Base-by-base conservation (phyloP, 2,888 invertebrate genomes). In the Erebia aethiops region DNA sequence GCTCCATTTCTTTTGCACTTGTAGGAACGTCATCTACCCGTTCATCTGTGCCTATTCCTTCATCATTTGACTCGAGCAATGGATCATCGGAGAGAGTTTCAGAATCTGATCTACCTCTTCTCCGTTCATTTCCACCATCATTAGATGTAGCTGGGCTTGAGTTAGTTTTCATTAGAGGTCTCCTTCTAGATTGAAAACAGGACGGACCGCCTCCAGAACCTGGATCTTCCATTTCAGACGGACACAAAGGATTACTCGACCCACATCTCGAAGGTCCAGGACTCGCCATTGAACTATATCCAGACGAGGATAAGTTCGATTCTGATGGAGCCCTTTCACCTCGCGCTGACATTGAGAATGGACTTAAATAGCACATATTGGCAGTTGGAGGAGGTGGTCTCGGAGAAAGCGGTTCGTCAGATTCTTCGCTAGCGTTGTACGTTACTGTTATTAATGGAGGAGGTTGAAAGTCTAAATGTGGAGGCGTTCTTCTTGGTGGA, bases 251-350 rank as follows among this genome's bases (percentile, higher is more conserved):
- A 85, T 97, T 97, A 81, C 96, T 97, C 0, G 97, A 97, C 8
- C 97, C 96, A 83, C 97, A 97, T 74, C 97, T 92, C 0, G 97
- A 97, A 5, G 97, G 96, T 0, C 97, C 97, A 0, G 97, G 97
- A 86, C 96, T 97, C 0, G 97, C 97, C 96, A 97, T 97, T 2
- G 97, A 97, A 76, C 97, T 97, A 84, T 97, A 97, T 10, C 97
- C 97, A 0, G 97, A 97, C 10, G 97, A 97, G 75, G 97, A 97
- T 56, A 97, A 91, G 85, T 97, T 97, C 2, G 97, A 97, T 88
- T 97, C 97, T 0, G 97, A 97, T 14, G 96, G 96, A 1, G 96
- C 96, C 77, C 97, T 94, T 80, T 96, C 96, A 14, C 95, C 95
- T 76, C 96, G 90, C 1, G 94, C 94, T 60, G 95, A 95, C 94